Base-by-base conservation (phyloP, 2,113 vertebrate species). In the Serinus canaria region DNA sequence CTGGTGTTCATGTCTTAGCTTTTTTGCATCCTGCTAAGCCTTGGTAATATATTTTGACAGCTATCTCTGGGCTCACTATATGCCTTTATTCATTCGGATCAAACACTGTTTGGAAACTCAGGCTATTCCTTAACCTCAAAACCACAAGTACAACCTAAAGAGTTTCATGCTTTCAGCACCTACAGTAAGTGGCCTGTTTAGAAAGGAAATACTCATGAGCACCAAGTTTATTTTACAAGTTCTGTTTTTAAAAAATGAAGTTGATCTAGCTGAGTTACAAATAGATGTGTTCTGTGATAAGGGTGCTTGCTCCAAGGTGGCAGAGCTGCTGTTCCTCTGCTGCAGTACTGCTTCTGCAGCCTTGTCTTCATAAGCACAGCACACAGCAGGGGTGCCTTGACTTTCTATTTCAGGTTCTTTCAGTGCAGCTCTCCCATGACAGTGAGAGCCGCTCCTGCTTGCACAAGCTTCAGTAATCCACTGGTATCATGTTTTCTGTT, bases 401-500 rank as follows among this genome's bases (percentile, higher is more conserved):
- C 37, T 70, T 93, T 64, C 53, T 69, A 5, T 87, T 90, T 81
- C 63, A 77, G 78, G 59, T 77, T 80, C 14, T 77, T 22, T 77
- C 15, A 41, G 37, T 28, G 11, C 41, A 35, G 20, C 46, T 84
- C 50, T 92, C 33, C 66, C 13, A 4, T 80, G 50, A 87, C 87
- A 82, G 35, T 0, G 8, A 41, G 31, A 80, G 44, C 82, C 63
- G 55, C 55, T 95, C 43, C 53, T 89, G 6, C 56, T 76, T 94
- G 80, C 59, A 35, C 19, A 15, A 37, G 68, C 59, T 52, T 89
- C 23, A 77, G 47, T 94, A 91, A 91, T 94, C 91, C 60, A 31
- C 63, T 63, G 68, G 93, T 95, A 6, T 64, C 15, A 9, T 90
- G 77, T 97, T 91, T 97, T 94, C 91, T 97, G 76, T 95, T 77